Evolutionary conservation across 23 tunicate genomes (phyloP), one percentile per base, ranked within the genome.

Genomic region (Ascidia mentula): DNA sequence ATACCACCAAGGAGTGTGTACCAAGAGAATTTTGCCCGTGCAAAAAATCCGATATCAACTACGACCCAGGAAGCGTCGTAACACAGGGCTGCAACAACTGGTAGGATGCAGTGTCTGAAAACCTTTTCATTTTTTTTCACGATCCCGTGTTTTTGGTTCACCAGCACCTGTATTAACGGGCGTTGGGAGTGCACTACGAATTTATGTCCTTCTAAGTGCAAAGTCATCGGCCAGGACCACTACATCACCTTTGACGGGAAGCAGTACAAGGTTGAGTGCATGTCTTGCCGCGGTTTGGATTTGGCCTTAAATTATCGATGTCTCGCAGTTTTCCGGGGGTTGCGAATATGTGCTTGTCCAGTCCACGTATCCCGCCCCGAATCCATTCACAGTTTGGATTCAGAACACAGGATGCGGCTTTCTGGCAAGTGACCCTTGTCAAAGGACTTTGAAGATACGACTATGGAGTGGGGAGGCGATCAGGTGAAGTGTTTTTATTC

Each of bases 221-320:
- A 81, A 32, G 91, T 86, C 26, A 38, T 91, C 34, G 97, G 97
- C 18, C 90, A 91, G 69, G 90, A 86, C 71, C 97, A 91, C 37
- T 91, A 91, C 80, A 81, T 69, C 12, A 91, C 90, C 1, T 91
- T 91, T 59, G 97, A 91, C 61, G 91, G 91, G 34, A 81, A 79
- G 72, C 28, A 38, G 34, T 91, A 76, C 45, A 87, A 86, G 80
- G 97, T 91, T 17, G 36, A 9, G n/a, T 13, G 74, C 60, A 17
- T 46, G 18, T 69, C 13, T 22, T 69, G 74, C 13, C 13, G 30
- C 13, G 26, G 26, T 69, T 69, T 24, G 26, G 31, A 15, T 69
- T 22, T 26, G 22, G 26, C 26, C 26, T 24, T 18, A 69, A 24
- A 69, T 18, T 18, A 69, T n/a, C n/a, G n/a, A n/a, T n/a, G 22